A percentile compares a stretch with the other conserved stretches of the same genome.
Evolutionary conservation across 2,888 invertebrate genomes (phyloP).

Genomic region (Mycalesis mineus): DNA sequence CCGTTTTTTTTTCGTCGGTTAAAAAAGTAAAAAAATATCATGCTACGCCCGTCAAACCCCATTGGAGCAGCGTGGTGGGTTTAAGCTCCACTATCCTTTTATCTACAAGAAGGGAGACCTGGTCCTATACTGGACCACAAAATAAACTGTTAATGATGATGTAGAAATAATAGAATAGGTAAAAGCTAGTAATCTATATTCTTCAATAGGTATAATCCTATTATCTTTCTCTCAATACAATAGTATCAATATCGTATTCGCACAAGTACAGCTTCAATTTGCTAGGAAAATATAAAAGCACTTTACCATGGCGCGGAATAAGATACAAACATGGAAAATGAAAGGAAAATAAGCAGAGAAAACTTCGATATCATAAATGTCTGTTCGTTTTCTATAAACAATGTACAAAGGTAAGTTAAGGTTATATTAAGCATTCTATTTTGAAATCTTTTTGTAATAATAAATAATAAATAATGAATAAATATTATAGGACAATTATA

Average conservation of each 20-base stretch:
- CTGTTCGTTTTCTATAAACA: conserved; percentile 16
- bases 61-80: too few relatives aligned
- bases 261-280: conserved; percentile 42
- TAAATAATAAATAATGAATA: too few relatives aligned
- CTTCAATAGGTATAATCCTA: neutral
- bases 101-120: too few relatives aligned
- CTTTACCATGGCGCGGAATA: conserved; percentile 37
- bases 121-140: too few relatives aligned
- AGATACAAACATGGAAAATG: conserved; percentile 61
- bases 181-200: too few relatives aligned
- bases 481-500: too few relatives aligned
- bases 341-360: conserved; percentile 53
- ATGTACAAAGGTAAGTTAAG: conserved; percentile 5
- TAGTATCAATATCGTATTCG: conserved; percentile 4
- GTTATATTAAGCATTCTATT: neutral
- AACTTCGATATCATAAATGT: conserved; percentile 14
- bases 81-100: too few relatives aligned
- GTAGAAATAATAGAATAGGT: too few relatives aligned
- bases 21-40: too few relatives aligned
- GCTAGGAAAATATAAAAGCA: conserved; percentile 52
- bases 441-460: neutral
- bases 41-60: too few relatives aligned
- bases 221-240: neutral
- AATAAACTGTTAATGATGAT: too few relatives aligned
- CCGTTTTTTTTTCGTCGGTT: too few relatives aligned